These are phyloP conservation scores for Cynocephalus volans DNA, from an alignment of 2,113 vertebrate species.

Conservation along the genomic window DNA sequence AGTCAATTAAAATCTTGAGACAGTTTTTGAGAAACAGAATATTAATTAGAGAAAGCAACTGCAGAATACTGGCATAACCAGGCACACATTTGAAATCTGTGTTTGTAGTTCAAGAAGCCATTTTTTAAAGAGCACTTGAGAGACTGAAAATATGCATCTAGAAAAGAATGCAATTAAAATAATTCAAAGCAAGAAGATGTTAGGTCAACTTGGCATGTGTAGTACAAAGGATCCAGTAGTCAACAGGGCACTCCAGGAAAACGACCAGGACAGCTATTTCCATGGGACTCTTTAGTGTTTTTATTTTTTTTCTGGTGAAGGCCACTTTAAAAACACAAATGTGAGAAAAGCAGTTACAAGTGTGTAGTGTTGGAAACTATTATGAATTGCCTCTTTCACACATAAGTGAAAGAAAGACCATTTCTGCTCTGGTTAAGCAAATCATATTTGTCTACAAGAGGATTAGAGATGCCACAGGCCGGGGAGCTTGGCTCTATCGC, in stretches of 20 bases:
- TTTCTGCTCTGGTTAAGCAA: slow-evolving; percentile 70
- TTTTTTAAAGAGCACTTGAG: slow-evolving; percentile 77
- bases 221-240: not conserved
- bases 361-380: not conserved
- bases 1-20: slow-evolving; percentile 82
- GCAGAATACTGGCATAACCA: not conserved
- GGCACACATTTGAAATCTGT: slow-evolving; percentile 73
- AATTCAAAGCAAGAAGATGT: slow-evolving; percentile 37
- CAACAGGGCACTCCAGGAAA: not conserved
- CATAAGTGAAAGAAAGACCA: slow-evolving; percentile 48
- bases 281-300: not conserved
- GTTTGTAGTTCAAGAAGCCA: slow-evolving; percentile 78
- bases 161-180: slow-evolving; percentile 83
- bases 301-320: slow-evolving; percentile 44
- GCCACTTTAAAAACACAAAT: slow-evolving; percentile 60
- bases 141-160: slow-evolving; percentile 66
- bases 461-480: slow-evolving; percentile 62
- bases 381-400: slow-evolving; percentile 65
- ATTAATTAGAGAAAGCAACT: slow-evolving; percentile 74
- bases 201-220: not conserved
- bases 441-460: slow-evolving; percentile 73
- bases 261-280: slow-evolving; percentile 1
- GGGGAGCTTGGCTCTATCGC: slow-evolving; percentile 53
- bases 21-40: slow-evolving; percentile 75
- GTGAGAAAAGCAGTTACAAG: slow-evolving; percentile 35